Conservation (phyloP, 2,888 invertebrate genomes). For the Pemphredon lugubris region DNA sequence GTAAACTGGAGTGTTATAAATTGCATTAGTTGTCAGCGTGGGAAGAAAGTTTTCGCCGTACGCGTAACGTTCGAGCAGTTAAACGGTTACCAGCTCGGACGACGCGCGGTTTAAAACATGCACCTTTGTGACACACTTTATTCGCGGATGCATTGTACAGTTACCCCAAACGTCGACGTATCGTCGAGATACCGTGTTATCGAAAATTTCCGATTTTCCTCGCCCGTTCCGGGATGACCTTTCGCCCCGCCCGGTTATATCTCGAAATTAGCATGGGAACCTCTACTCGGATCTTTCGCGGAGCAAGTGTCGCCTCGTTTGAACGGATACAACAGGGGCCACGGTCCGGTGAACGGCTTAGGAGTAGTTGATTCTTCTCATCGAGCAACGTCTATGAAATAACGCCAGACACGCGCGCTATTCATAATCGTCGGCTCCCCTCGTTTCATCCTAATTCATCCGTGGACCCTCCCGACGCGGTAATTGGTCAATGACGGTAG, state of each 20-base stretch:
- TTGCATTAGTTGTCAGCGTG: conserved; percentile 1
- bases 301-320: conserved; percentile 23
- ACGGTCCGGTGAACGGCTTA: conserved; percentile 6
- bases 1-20: conserved; percentile 9
- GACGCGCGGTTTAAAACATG: no score
- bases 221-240: no score
- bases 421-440: conserved; percentile 20
- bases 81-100: no score
- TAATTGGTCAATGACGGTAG: conserved; percentile 43
- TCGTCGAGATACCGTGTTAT: no score
- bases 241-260: no score
- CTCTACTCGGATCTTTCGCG: conserved; percentile 20
- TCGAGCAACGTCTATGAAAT: conserved; percentile 21
- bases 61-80: no score
- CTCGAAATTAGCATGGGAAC: conserved; percentile 26
- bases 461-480: conserved; percentile 12
- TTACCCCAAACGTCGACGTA: no score
- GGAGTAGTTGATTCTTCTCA: not conserved
- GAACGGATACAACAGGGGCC: conserved; percentile 6
- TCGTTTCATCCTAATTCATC: conserved; percentile 46
- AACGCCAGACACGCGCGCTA: conserved; percentile 34
- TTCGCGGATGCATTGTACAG: no score
- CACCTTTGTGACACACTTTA: no score
- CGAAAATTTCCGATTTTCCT: no score
- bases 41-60: not conserved